phyloP scores from a whole-genome alignment of 2,888 invertebrate genomes.

The Euplagia quadripunctaria region DNA sequence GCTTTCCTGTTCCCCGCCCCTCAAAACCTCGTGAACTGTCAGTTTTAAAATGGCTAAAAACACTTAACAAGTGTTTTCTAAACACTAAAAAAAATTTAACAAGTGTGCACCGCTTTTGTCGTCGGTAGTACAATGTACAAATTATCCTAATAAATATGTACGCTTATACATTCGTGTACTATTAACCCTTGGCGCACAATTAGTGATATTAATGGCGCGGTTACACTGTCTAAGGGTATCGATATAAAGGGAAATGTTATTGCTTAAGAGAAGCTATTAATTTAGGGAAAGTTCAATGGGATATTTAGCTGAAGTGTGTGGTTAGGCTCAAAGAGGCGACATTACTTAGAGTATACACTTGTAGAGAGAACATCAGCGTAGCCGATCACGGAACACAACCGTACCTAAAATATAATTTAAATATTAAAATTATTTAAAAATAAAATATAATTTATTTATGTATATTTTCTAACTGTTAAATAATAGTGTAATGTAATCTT shows the following conservation, averaged over 20 bases:
- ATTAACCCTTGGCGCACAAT: slow-evolving; percentile 9
- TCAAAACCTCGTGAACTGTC: not conserved
- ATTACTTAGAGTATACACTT: not conserved
- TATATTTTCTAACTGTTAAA: too few species aligned
- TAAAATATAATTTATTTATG: too few species aligned
- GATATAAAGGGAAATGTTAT: slow-evolving; percentile 3
- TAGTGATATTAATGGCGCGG: slow-evolving; percentile 13
- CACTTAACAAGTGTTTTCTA: too few species aligned
- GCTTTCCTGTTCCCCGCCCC: too few species aligned
- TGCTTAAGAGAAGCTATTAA: not conserved
- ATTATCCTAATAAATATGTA: slow-evolving; percentile 7
- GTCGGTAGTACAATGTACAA: not conserved
- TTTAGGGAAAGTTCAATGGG: slow-evolving; percentile 6
- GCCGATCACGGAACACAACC: not conserved
- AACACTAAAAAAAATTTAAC: too few species aligned
- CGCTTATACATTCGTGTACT: slow-evolving; percentile 2
- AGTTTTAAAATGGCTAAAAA: not conserved
- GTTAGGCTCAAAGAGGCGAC: not conserved
- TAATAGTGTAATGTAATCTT: too few species aligned
- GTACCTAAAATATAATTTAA: too few species aligned
- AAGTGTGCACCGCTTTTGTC: not conserved
- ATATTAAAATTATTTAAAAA: too few species aligned
- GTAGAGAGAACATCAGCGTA: slow-evolving; percentile 1
- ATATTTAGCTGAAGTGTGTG: not conserved
- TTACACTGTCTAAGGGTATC: not conserved